phyloP scores from a whole-genome alignment of 2,888 invertebrate species.

The Trissonchulus latispiculum region DNA sequence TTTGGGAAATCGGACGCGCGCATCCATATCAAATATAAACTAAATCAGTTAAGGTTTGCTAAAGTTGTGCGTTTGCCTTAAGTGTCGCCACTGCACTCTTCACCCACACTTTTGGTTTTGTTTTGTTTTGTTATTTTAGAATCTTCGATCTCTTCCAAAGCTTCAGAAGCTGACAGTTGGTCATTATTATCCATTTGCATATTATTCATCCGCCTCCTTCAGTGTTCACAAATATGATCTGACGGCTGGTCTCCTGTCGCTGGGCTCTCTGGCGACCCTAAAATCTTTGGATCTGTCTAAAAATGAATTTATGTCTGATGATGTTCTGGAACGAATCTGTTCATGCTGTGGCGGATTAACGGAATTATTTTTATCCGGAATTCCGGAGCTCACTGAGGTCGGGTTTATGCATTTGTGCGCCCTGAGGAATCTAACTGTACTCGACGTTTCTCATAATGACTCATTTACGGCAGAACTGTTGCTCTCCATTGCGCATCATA shows the following conservation, averaged over 20 bases:
- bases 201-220: background rate
- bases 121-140: background rate
- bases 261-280: background rate
- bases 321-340: background rate
- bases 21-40: too few species aligned
- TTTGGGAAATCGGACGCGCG: too few species aligned
- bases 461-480: background rate
- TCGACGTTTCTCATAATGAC: background rate
- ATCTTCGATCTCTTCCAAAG: background rate
- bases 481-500: background rate
- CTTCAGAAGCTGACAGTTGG: background rate
- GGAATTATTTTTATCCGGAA: background rate
- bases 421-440: background rate
- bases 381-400: background rate
- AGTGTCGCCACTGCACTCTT: too few species aligned
- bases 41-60: too few species aligned
- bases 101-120: too few species aligned
- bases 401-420: background rate
- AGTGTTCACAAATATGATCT: background rate
- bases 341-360: background rate
- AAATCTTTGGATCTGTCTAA: slow-evolving; percentile 2
- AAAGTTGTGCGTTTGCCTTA: too few species aligned
- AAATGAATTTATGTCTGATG: slow-evolving; percentile 9
- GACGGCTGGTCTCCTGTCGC: background rate
- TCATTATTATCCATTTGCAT: background rate